Conservation (phyloP, 1,140 invertebrate species). For the Drosophila navojoa region DNA sequence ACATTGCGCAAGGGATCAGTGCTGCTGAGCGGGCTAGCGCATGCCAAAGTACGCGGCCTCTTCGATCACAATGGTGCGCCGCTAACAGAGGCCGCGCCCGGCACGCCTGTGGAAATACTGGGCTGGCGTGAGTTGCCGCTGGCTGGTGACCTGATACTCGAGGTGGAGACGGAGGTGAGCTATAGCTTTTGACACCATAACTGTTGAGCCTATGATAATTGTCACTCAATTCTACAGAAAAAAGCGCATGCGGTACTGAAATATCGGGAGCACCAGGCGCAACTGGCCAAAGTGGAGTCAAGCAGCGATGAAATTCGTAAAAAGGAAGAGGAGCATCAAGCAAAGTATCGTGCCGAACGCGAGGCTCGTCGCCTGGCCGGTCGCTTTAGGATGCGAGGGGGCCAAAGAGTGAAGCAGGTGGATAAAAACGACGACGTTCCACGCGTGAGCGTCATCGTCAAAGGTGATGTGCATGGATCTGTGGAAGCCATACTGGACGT, state of each 20-base stretch:
- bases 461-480: conserved; percentile 94
- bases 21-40: conserved; percentile 92
- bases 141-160: conserved; percentile 93
- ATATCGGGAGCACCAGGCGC: conserved; percentile 86
- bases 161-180: conserved; percentile 90
- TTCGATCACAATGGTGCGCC: conserved; percentile 90
- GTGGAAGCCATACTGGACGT: conserved; percentile 97
- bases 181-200: no score
- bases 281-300: conserved; percentile 86
- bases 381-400: conserved; percentile 84
- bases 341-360: conserved; percentile 88
- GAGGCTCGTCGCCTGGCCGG: conserved; percentile 87
- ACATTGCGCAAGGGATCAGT: conserved; percentile 92
- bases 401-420: conserved; percentile 85
- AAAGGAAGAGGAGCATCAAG: conserved; percentile 88
- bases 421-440: conserved; percentile 83
- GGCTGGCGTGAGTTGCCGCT: conserved; percentile 95
- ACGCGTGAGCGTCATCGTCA: conserved; percentile 86
- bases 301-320: conserved; percentile 87
- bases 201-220: no score
- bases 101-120: conserved; percentile 92
- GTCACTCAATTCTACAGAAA: conserved; percentile 84
- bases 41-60: conserved; percentile 94
- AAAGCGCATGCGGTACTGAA: conserved; percentile 89
- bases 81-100: conserved; percentile 89